A percentile compares a stretch with the other conserved stretches of the same genome.
Evolutionary conservation across 1,140 invertebrate genomes (phyloP).

Genomic region (Lordiphosa stackelbergi): DNA sequence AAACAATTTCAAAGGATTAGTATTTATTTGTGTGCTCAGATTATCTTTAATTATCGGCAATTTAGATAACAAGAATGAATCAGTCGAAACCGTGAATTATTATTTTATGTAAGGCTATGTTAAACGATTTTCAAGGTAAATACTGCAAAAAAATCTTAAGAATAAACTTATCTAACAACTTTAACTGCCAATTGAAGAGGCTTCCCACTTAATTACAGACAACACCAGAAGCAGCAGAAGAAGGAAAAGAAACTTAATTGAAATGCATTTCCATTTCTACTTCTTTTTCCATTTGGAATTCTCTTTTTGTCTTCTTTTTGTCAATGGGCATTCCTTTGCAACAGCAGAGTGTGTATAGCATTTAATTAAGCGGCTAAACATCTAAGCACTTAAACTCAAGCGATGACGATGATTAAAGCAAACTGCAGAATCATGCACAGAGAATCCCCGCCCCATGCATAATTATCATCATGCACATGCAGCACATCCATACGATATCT

Average conservation of each 20-base stretch:
- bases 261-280: conserved; percentile 40
- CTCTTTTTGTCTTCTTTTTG: neutral
- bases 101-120: too few species aligned
- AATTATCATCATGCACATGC: conserved; percentile 32
- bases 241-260: conserved; percentile 27
- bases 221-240: neutral
- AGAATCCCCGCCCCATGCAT: conserved; percentile 5
- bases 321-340: neutral
- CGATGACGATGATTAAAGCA: conserved; percentile 24
- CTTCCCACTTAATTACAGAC: conserved; percentile 34
- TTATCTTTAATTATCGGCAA: too few species aligned
- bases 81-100: too few species aligned
- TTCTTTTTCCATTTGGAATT: neutral
- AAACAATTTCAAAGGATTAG: too few species aligned
- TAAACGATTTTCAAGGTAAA: too few species aligned
- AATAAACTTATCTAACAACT: neutral
- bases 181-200: conserved; percentile 17
- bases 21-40: too few species aligned
- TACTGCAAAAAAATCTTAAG: too few species aligned
- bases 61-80: too few species aligned
- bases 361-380: conserved; percentile 48
- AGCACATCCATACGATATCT: conserved; percentile 5
- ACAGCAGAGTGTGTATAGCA: conserved; percentile 22
- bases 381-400: conserved; percentile 19
- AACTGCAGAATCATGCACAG: conserved; percentile 28